phyloP scores from a whole-genome alignment of 1,140 invertebrate genomes.

The Brachionus plicatilis region DNA sequence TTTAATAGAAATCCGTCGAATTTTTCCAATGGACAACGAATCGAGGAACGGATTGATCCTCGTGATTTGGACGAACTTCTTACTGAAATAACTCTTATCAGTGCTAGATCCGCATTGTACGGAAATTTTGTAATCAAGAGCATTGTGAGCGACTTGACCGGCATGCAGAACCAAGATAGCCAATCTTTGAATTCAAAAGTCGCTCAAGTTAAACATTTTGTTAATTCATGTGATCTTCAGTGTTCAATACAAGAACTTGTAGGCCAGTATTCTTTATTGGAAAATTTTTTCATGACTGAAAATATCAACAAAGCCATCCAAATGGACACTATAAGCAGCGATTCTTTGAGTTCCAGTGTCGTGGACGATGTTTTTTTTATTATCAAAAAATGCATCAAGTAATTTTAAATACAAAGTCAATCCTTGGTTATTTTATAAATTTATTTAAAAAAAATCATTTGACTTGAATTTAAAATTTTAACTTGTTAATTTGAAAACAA shows the following conservation, averaged over 20 bases:
- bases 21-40: slow-evolving; percentile 53
- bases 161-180: not conserved
- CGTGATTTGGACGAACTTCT: slow-evolving; percentile 80
- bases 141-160: slow-evolving; percentile 62
- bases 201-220: slow-evolving; percentile 64
- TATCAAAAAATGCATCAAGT: slow-evolving; percentile 88
- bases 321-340: slow-evolving; percentile 69
- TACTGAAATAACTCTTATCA: slow-evolving; percentile 82
- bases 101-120: slow-evolving; percentile 81
- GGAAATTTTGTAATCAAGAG: slow-evolving; percentile 76
- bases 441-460: no score
- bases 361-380: slow-evolving; percentile 98
- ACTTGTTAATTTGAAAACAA: no score
- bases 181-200: slow-evolving; percentile 53
- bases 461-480: no score
- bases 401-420: slow-evolving; percentile 43
- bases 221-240: slow-evolving; percentile 72
- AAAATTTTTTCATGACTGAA: slow-evolving; percentile 92
- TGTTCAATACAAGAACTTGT: slow-evolving; percentile 81
- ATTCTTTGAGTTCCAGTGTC: slow-evolving; percentile 77
- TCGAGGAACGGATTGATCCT: slow-evolving; percentile 63
- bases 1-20: slow-evolving; percentile 54
- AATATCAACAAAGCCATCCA: slow-evolving; percentile 86
- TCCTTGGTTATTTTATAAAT: no score
- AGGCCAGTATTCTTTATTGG: slow-evolving; percentile 80